A percentile compares a stretch with the other conserved stretches of the same genome.
Evolutionary conservation across 1,140 invertebrate species (phyloP).

Genomic region (Aculops lycopersici): DNA sequence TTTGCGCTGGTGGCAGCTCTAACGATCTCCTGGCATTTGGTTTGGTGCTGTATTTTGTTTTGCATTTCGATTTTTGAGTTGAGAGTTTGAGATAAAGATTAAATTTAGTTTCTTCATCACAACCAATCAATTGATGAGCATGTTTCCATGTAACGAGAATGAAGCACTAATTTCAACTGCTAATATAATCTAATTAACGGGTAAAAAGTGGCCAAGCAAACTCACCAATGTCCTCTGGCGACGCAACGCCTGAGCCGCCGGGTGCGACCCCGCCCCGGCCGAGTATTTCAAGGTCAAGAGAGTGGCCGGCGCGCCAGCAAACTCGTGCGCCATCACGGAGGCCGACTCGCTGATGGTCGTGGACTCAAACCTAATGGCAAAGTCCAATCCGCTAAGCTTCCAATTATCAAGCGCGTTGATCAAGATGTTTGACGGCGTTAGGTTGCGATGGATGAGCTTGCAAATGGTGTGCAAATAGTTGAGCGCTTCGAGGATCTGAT

Average conservation of each 20-base stretch:
- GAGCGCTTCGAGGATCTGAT: conserved; percentile 78
- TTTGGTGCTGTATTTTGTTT: neutral
- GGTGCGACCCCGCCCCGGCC: neutral
- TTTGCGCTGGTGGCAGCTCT: conserved; percentile 27
- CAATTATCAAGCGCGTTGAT: conserved; percentile 76
- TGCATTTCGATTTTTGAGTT: neutral
- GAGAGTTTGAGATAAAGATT: conserved; percentile 1
- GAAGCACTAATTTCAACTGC: too few relatives aligned
- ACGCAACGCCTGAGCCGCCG: neutral
- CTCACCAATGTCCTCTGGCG: neutral
- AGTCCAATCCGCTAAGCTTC: conserved; percentile 81
- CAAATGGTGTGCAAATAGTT: conserved; percentile 56
- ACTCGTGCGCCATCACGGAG: neutral
- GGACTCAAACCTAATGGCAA: conserved; percentile 22
- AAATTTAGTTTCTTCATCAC: too few relatives aligned
- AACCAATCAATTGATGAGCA: too few relatives aligned
- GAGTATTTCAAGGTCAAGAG: neutral
- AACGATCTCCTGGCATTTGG: neutral
- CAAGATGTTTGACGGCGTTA: conserved; percentile 64
- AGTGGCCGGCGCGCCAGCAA: neutral
- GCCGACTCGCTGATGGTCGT: conserved; percentile 12
- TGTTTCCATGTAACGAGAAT: too few relatives aligned
- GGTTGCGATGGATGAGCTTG: conserved; percentile 57
- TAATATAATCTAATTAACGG: neutral
- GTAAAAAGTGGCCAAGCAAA: neutral